phyloP scores from a whole-genome alignment of 2,888 invertebrate species.

The Lagria hirta region DNA sequence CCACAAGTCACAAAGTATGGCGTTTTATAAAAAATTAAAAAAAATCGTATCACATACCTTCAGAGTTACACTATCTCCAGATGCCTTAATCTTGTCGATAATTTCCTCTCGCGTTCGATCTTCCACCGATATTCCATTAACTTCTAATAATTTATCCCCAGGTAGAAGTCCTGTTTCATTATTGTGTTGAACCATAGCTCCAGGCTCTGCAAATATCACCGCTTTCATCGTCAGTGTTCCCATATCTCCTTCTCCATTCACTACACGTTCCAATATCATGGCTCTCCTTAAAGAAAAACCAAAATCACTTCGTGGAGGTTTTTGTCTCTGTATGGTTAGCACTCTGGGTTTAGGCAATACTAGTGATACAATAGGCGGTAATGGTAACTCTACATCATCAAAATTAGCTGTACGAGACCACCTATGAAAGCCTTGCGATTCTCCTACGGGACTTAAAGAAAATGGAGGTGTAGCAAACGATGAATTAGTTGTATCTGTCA shows the following conservation, averaged over 20 bases:
- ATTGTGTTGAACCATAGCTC: slow-evolving; percentile 66
- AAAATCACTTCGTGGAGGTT: slow-evolving; percentile 85
- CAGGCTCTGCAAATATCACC: slow-evolving; percentile 90
- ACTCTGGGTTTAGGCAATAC: slow-evolving; percentile 72
- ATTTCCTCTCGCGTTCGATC: slow-evolving; percentile 86
- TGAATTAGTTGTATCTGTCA: slow-evolving; percentile 84
- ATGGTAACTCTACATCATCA: slow-evolving; percentile 73
- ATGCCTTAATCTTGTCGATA: slow-evolving; percentile 89
- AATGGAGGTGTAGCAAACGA: slow-evolving; percentile 86
- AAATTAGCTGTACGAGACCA: slow-evolving; percentile 78
- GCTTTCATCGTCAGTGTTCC: slow-evolving; percentile 61
- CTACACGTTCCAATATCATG: slow-evolving; percentile 72
- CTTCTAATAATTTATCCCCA: slow-evolving; percentile 91
- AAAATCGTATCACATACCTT: too few relatives aligned
- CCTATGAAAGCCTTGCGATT: slow-evolving; percentile 78
- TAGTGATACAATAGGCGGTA: slow-evolving; percentile 70
- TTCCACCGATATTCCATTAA: slow-evolving; percentile 84
- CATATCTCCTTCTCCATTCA: slow-evolving; percentile 26
- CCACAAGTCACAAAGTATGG: too few relatives aligned
- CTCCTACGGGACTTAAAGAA: slow-evolving; percentile 81
- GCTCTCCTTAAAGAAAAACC: slow-evolving; percentile 91
- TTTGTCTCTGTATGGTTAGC: slow-evolving; percentile 75
- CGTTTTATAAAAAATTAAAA: too few relatives aligned
- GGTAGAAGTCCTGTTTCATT: slow-evolving; percentile 85
- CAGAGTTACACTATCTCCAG: slow-evolving; percentile 77